A percentile compares a stretch with the other conserved stretches of the same genome.
These are phyloP conservation scores for Drosophila sulfurigaster DNA, from an alignment of 1,140 invertebrate genomes.

Conservation along the genomic window DNA sequence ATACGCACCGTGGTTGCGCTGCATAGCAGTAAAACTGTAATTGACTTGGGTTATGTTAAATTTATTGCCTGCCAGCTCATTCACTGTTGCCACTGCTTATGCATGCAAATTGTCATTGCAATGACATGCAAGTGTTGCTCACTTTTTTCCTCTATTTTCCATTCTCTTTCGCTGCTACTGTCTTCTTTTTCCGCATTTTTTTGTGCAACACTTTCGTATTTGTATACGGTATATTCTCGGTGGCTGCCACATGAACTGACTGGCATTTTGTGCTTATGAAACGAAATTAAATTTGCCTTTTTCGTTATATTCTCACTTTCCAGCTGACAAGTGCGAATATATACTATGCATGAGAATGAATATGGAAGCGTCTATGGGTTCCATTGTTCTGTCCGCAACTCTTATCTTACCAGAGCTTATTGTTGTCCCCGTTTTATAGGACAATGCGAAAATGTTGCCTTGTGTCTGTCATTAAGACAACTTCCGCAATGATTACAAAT, in stretches of 20 bases:
- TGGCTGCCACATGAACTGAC: conserved; percentile 63
- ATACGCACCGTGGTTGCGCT: conserved; percentile 50
- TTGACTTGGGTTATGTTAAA: conserved; percentile 72
- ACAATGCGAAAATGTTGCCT: conserved; percentile 42
- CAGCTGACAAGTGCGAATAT: conserved; percentile 22
- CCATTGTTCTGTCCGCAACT: conserved; percentile 51
- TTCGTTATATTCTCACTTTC: conserved; percentile 24
- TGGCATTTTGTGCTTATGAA: conserved; percentile 75
- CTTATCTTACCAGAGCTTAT: conserved; percentile 59
- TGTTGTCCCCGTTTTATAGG: conserved; percentile 37
- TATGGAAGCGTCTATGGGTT: conserved; percentile 7
- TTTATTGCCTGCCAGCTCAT: conserved; percentile 68
- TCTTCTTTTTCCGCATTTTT: conserved; percentile 20
- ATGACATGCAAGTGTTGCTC: conserved; percentile 63
- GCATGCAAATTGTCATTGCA: conserved; percentile 80
- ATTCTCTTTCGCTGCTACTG: neutral
- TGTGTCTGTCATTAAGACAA: conserved; percentile 60
- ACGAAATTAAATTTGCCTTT: conserved; percentile 65
- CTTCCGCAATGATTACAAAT: conserved; percentile 66
- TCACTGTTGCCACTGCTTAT: conserved; percentile 56
- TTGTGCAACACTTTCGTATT: conserved; percentile 30
- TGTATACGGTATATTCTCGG: conserved; percentile 33
- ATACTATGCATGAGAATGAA: conserved; percentile 5
- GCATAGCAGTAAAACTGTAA: conserved; percentile 62
- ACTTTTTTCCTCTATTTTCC: conserved; percentile 10